phyloP scores from a whole-genome alignment of 2,888 invertebrate genomes.

The Panzeria rudis region DNA sequence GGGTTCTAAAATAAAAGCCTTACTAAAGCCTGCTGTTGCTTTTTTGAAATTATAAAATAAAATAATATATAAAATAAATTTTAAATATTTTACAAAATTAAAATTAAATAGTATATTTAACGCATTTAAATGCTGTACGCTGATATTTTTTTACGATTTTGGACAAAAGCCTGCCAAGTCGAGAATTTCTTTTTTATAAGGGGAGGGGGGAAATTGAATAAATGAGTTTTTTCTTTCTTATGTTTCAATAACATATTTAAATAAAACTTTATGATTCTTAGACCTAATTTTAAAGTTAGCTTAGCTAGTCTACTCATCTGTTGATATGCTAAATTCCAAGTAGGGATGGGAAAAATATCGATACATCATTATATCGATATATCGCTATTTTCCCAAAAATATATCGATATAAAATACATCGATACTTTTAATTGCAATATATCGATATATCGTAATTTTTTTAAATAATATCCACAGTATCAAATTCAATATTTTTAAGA shows the following conservation, averaged over 20 bases:
- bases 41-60: background rate
- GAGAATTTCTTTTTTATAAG: slow-evolving; percentile 82
- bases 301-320: too few relatives aligned
- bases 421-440: too few relatives aligned
- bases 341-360: too few relatives aligned
- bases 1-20: slow-evolving; percentile 51
- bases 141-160: slow-evolving; percentile 71
- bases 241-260: background rate
- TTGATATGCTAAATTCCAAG: too few relatives aligned
- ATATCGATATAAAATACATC: too few relatives aligned
- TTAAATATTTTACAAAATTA: slow-evolving; percentile 64
- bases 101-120: slow-evolving; percentile 28
- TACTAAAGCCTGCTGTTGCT: slow-evolving; percentile 63
- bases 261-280: slow-evolving; percentile 1
- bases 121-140: background rate
- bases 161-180: slow-evolving; percentile 84
- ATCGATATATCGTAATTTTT: too few relatives aligned
- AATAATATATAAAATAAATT: slow-evolving; percentile 27
- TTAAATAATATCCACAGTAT: too few relatives aligned
- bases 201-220: slow-evolving; percentile 81
- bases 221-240: slow-evolving; percentile 76
- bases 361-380: too few relatives aligned
- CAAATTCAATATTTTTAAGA: too few relatives aligned
- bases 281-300: background rate
- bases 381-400: too few relatives aligned